phyloP scores from a whole-genome alignment of 2,797 vertebrate species.

The Semotilus atromaculatus region DNA sequence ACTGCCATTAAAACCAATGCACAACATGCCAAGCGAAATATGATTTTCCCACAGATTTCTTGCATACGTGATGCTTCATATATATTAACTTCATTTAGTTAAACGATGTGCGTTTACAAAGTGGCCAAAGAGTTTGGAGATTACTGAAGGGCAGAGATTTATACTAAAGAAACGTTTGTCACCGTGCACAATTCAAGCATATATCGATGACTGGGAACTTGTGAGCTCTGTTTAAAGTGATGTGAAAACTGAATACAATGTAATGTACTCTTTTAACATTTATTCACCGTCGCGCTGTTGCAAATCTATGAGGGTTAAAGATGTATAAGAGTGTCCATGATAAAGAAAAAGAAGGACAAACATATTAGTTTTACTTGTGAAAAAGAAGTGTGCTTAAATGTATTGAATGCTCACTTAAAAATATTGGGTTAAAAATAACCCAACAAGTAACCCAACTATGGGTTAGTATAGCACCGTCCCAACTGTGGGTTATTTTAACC shows the following conservation, averaged over 20 bases:
- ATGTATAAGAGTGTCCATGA: neutral
- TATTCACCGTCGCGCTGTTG: neutral
- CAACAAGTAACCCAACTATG: too few relatives aligned
- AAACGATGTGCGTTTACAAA: neutral
- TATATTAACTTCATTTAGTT: conserved; percentile 14
- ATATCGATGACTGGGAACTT: conserved; percentile 73
- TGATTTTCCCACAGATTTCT: conserved; percentile 38
- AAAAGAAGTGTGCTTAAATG: neutral
- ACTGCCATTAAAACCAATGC: conserved; percentile 27
- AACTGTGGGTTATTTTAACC: too few relatives aligned
- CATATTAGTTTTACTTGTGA: neutral
- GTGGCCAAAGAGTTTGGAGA: conserved; percentile 13
- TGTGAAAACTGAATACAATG: neutral
- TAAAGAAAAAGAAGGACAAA: neutral
- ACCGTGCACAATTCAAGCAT: conserved; percentile 58
- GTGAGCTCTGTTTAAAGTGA: conserved; percentile 70
- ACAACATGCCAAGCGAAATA: conserved; percentile 32
- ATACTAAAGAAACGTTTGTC: neutral
- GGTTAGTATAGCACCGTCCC: too few relatives aligned
- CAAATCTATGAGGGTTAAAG: neutral
- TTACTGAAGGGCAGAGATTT: neutral
- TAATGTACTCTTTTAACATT: neutral
- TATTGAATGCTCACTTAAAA: too few relatives aligned
- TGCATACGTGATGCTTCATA: neutral
- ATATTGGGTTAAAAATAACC: too few relatives aligned